These are phyloP conservation scores for Gymnopithys bicolor DNA, from an alignment of 2,797 vertebrate species.

Conservation along the genomic window DNA sequence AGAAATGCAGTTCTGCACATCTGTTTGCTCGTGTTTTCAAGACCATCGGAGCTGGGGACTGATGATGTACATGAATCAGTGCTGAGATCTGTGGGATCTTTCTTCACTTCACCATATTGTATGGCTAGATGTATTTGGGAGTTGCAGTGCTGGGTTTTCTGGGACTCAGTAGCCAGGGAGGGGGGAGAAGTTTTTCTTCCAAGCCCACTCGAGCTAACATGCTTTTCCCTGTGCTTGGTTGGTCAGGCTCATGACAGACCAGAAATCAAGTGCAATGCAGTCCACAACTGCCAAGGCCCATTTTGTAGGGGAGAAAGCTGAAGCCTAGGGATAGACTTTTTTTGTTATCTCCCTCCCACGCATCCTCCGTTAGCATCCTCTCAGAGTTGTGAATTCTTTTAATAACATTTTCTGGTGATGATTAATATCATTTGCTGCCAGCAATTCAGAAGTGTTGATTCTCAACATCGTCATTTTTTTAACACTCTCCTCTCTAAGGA, in stretches of 20 bases:
- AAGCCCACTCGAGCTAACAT: neutral
- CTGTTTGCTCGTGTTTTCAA: neutral
- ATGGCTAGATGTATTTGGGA: neutral
- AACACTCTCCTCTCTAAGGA: neutral
- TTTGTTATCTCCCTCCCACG: neutral
- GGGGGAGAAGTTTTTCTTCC: neutral
- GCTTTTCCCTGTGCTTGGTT: neutral
- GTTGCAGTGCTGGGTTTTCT: neutral
- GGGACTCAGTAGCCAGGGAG: neutral
- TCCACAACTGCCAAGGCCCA: neutral
- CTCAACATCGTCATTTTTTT: neutral
- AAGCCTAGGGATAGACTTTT: neutral
- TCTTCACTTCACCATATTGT: neutral
- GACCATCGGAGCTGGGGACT: neutral
- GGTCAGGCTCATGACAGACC: neutral
- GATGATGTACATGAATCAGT: neutral
- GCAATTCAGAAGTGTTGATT: neutral
- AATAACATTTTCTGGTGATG: neutral
- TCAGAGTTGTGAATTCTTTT: neutral
- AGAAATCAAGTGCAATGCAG: neutral
- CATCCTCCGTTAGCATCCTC: neutral
- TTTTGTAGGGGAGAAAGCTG: neutral
- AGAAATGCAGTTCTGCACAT: neutral
- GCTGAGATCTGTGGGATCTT: neutral
- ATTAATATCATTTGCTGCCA: conserved; percentile 1